phyloP scores from a whole-genome alignment of 1,140 invertebrate genomes.

The Sarcophaga bullata region DNA sequence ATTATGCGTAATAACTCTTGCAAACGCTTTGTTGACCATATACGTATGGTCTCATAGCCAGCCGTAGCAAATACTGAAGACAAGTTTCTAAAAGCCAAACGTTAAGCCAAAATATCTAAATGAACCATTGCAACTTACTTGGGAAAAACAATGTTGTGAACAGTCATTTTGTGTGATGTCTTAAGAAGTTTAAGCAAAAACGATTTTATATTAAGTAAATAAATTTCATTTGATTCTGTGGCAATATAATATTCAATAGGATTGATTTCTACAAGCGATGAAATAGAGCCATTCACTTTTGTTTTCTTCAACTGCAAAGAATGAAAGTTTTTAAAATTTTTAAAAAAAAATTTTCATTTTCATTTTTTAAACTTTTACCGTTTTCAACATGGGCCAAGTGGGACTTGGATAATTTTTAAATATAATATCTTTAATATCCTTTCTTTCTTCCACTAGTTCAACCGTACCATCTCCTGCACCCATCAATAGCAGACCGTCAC shows the following conservation, averaged over 20 bases:
- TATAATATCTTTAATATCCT: slow-evolving; percentile 64
- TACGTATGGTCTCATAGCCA: slow-evolving; percentile 82
- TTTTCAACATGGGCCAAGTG: slow-evolving; percentile 71
- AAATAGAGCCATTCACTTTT: slow-evolving; percentile 72
- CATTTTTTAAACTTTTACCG: slow-evolving; percentile 64
- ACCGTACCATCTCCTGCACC: slow-evolving; percentile 86
- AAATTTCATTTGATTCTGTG: slow-evolving; percentile 84
- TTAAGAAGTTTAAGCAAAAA: slow-evolving; percentile 77
- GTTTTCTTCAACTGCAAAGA: slow-evolving; percentile 69
- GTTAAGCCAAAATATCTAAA: not conserved
- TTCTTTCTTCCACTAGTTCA: slow-evolving; percentile 74
- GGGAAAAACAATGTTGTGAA: slow-evolving; percentile 87
- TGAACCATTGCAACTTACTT: slow-evolving; percentile 69
- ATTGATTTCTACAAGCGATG: slow-evolving; percentile 72
- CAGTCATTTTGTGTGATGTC: slow-evolving; percentile 82
- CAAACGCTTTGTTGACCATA: slow-evolving; percentile 81
- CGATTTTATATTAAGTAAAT: slow-evolving; percentile 76
- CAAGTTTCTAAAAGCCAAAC: slow-evolving; percentile 70
- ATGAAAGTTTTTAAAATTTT: not conserved
- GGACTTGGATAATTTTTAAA: slow-evolving; percentile 67
- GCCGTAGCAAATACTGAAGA: slow-evolving; percentile 87
- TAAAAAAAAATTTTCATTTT: slow-evolving; percentile 26
- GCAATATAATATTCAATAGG: slow-evolving; percentile 74
- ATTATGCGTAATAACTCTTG: slow-evolving; percentile 84
- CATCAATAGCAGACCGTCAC: slow-evolving; percentile 74